These are phyloP conservation scores for Myotis pilosus DNA, from an alignment of 2,797 vertebrate species.

Conservation along the genomic window DNA sequence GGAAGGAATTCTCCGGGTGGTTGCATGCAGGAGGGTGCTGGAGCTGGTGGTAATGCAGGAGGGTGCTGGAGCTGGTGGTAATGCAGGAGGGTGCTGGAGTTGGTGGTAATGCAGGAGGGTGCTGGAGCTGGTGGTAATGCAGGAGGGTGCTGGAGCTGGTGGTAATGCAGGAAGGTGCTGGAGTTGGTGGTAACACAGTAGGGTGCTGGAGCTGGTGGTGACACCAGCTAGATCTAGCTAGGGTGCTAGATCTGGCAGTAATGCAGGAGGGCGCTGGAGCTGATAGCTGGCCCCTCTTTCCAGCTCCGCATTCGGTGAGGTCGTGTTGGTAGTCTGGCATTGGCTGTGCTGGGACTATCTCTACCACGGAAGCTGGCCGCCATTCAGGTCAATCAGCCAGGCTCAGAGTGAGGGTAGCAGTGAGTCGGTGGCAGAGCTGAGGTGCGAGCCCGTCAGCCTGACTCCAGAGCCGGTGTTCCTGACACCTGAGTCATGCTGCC, in stretches of 20 bases:
- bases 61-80: too few relatives aligned
- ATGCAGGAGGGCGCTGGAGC: neutral
- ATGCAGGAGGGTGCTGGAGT: fast-evolving
- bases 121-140: too few relatives aligned
- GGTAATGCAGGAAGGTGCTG: fast-evolving
- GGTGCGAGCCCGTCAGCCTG: neutral
- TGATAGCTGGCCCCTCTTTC: neutral
- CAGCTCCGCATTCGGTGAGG: fast-evolving
- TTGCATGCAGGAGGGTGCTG: fast-evolving
- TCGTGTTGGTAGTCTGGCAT: neutral
- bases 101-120: neutral
- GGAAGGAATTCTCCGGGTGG: neutral
- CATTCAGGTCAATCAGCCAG: neutral
- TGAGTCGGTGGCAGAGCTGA: neutral
- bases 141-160: neutral
- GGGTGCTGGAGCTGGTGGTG: too few relatives aligned
- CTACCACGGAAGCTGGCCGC: neutral
- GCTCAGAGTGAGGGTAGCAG: neutral
- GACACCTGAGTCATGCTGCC: neutral
- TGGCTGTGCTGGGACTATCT: neutral
- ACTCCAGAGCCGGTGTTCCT: neutral
- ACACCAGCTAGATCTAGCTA: neutral
- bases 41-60: neutral
- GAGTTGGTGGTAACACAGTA: too few relatives aligned
- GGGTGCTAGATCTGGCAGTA: too few relatives aligned